These are phyloP conservation scores for Oncorhynchus kisutch DNA, from an alignment of 2,113 vertebrate genomes.

Conservation along the genomic window DNA sequence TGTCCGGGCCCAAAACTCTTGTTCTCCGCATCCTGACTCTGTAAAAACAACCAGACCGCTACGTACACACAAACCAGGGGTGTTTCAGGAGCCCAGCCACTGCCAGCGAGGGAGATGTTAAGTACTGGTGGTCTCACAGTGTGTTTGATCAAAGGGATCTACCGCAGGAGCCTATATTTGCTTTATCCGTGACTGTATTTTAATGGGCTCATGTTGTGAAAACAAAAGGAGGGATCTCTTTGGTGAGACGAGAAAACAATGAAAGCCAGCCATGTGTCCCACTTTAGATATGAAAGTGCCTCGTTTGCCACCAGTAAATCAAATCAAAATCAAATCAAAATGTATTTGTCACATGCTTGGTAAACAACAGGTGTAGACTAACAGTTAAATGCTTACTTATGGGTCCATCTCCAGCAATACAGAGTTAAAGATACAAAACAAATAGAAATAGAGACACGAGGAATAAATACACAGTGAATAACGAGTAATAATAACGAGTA, in stretches of 20 bases:
- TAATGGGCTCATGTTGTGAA: constrained; percentile 14
- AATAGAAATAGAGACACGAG: not conserved
- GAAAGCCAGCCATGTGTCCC: not conserved
- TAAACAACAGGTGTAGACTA: too few relatives aligned
- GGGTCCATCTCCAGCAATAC: too few relatives aligned
- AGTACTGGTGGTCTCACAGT: constrained; percentile 77
- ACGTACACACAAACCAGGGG: constrained; percentile 70
- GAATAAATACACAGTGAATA: too few relatives aligned
- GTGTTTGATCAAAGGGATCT: constrained; percentile 67
- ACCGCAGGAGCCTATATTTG: constrained; percentile 51
- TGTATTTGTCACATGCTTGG: too few relatives aligned
- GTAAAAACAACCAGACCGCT: constrained; percentile 77
- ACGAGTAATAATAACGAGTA: too few relatives aligned
- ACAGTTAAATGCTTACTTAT: too few relatives aligned
- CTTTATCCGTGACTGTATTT: constrained; percentile 47
- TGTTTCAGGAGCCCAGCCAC: constrained; percentile 68
- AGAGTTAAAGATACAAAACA: not conserved
- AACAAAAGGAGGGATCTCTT: constrained; percentile 27
- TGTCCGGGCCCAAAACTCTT: constrained; percentile 73
- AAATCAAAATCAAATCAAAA: too few relatives aligned
- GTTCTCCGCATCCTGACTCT: constrained; percentile 76
- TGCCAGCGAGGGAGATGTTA: constrained; percentile 41
- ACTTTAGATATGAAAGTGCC: not conserved
- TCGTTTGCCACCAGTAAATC: too few relatives aligned
- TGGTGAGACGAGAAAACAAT: constrained; percentile 26